These are phyloP conservation scores for Tuta absoluta DNA, from an alignment of 2,888 invertebrate genomes.

Conservation along the genomic window DNA sequence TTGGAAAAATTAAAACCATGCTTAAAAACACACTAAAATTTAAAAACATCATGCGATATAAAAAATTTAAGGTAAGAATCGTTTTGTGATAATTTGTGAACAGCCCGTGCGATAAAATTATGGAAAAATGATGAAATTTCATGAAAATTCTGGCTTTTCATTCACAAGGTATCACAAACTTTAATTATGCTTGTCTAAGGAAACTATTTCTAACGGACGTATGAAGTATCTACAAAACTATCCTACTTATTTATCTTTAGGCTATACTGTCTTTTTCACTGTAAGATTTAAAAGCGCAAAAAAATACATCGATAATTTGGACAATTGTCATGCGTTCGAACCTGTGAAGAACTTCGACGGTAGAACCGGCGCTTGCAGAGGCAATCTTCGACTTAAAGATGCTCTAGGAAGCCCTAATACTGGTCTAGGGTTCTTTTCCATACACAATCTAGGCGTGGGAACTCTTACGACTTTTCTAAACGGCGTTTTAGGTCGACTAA, in stretches of 20 bases:
- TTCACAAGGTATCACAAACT: constrained; percentile 49
- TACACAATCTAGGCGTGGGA: constrained; percentile 64
- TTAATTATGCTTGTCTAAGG: constrained; percentile 35
- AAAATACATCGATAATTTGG: constrained; percentile 41
- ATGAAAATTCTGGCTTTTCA: constrained; percentile 26
- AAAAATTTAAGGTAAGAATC: constrained; percentile 40
- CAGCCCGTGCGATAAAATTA: constrained; percentile 44
- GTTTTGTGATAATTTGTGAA: constrained; percentile 53
- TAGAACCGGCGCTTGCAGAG: constrained; percentile 69
- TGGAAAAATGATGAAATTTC: constrained; percentile 2
- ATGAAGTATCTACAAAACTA: too few relatives aligned
- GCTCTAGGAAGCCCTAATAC: constrained; percentile 54
- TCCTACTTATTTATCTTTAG: not conserved
- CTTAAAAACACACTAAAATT: constrained; percentile 30
- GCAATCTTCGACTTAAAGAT: constrained; percentile 76
- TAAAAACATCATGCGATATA: constrained; percentile 35
- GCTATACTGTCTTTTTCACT: not conserved
- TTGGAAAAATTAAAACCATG: constrained; percentile 7
- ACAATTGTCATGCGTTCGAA: constrained; percentile 41
- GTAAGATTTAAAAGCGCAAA: constrained; percentile 39
- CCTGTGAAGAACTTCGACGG: constrained; percentile 80
- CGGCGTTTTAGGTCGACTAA: constrained; percentile 66
- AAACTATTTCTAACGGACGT: not conserved
- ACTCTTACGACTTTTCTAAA: constrained; percentile 63
- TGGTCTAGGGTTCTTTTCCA: constrained; percentile 58